phyloP scores from a whole-genome alignment of 2,888 invertebrate species.

The Drosophila phalerata region DNA sequence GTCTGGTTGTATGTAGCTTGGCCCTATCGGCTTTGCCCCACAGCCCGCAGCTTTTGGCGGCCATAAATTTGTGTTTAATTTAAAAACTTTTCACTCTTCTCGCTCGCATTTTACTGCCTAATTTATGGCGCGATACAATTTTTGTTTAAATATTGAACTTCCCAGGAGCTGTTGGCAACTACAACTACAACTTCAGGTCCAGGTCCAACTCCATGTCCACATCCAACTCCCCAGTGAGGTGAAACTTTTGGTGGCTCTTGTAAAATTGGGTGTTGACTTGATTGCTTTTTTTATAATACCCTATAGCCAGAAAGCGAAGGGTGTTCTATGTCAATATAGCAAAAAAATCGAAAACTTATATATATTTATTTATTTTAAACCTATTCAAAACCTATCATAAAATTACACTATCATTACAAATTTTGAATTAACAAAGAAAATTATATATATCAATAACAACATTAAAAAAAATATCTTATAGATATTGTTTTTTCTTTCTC shows the following conservation, averaged over 20 bases:
- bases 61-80: conserved; percentile 77
- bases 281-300: conserved; percentile 48
- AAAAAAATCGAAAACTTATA: neutral
- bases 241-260: conserved; percentile 57
- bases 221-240: conserved; percentile 36
- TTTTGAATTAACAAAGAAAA: too few species aligned
- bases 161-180: conserved; percentile 27
- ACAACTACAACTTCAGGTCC: conserved; percentile 1
- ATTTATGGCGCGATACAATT: conserved; percentile 71
- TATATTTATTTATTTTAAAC: too few species aligned
- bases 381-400: too few species aligned
- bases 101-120: conserved; percentile 61
- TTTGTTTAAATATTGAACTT: conserved; percentile 67
- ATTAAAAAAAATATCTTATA: too few species aligned
- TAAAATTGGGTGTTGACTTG: conserved; percentile 73
- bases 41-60: conserved; percentile 75
- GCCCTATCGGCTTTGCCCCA: conserved; percentile 62
- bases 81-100: conserved; percentile 69
- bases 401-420: too few species aligned
- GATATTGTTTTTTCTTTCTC: too few species aligned
- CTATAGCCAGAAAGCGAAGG: neutral
- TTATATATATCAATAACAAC: too few species aligned
- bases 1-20: neutral
- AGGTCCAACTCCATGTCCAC: conserved; percentile 2
- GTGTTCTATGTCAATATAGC: neutral